Percentiles rank a stretch among this genome's conserved stretches.
Evolutionary conservation across 1,140 invertebrate species (phyloP).

Genomic region (Ceratina japonica): DNA sequence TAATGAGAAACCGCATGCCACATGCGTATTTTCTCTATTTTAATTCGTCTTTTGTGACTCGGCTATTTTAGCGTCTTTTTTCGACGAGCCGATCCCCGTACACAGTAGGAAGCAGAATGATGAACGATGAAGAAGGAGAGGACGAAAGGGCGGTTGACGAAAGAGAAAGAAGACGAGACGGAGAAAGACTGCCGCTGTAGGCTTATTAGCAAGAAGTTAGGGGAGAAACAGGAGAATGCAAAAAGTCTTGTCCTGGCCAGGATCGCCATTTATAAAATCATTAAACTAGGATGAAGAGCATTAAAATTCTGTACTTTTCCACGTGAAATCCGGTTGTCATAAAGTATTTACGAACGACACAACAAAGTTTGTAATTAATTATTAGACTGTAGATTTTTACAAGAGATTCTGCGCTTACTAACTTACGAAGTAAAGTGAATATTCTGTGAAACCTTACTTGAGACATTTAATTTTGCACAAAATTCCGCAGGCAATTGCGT

Average conservation of each 20-base stretch:
- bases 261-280: constrained; percentile 1
- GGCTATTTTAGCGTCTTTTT: constrained; percentile 77
- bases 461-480: too few relatives aligned
- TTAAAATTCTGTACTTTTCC: too few relatives aligned
- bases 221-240: constrained; percentile 32
- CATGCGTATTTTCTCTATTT: constrained; percentile 64
- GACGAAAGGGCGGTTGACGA: not conserved
- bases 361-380: too few relatives aligned
- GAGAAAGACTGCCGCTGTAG: not conserved
- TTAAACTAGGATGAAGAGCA: constrained; percentile 13
- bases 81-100: constrained; percentile 59
- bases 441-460: too few relatives aligned
- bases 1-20: constrained; percentile 56
- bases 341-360: too few relatives aligned
- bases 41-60: constrained; percentile 77
- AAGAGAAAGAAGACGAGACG: not conserved
- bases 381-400: too few relatives aligned
- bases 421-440: too few relatives aligned
- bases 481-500: too few relatives aligned
- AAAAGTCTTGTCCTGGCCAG: constrained; percentile 23
- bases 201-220: constrained; percentile 6
- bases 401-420: not conserved
- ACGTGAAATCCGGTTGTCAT: too few relatives aligned
- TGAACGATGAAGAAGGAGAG: not conserved
- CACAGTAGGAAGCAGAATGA: constrained; percentile 9